These are phyloP conservation scores for Apocheima hispidaria DNA, from an alignment of 2,888 invertebrate species.

Conservation along the genomic window DNA sequence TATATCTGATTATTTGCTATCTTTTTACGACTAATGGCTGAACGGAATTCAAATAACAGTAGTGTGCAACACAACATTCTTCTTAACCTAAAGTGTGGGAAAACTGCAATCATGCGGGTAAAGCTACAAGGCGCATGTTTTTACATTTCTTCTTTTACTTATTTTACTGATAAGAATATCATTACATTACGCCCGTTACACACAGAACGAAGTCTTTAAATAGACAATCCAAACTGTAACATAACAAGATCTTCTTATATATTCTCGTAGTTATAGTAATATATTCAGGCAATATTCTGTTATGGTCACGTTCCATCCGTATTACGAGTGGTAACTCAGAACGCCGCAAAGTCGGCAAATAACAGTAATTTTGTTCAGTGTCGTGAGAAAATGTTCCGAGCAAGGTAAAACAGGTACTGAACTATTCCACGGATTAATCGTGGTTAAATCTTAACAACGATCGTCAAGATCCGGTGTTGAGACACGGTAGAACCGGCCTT, in stretches of 20 bases:
- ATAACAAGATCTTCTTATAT: constrained; percentile 6
- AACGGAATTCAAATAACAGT: too few species aligned
- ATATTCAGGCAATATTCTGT: constrained; percentile 17
- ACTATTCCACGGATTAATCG: constrained; percentile 79
- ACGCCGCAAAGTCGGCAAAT: constrained; percentile 55
- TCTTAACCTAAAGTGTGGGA: too few species aligned
- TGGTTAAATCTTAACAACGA: constrained; percentile 71
- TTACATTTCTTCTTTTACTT: too few species aligned
- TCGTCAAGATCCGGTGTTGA: constrained; percentile 70
- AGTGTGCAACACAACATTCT: too few species aligned
- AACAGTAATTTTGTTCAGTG: constrained; percentile 81
- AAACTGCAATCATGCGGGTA: too few species aligned
- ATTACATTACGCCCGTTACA: too few species aligned
- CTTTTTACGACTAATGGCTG: too few species aligned
- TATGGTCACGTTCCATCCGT: constrained; percentile 56
- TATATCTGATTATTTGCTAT: too few species aligned
- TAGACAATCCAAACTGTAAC: too few species aligned
- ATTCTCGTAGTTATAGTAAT: neutral
- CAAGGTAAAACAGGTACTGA: constrained; percentile 63
- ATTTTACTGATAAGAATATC: too few species aligned
- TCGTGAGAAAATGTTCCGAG: constrained; percentile 78
- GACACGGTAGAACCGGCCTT: constrained; percentile 57
- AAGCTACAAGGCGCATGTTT: too few species aligned
- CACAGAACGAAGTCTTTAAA: too few species aligned
- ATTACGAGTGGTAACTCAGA: constrained; percentile 41